Evolutionary conservation across 2,113 vertebrate species (phyloP).

Genomic region (Grammomys dolichurus): DNA sequence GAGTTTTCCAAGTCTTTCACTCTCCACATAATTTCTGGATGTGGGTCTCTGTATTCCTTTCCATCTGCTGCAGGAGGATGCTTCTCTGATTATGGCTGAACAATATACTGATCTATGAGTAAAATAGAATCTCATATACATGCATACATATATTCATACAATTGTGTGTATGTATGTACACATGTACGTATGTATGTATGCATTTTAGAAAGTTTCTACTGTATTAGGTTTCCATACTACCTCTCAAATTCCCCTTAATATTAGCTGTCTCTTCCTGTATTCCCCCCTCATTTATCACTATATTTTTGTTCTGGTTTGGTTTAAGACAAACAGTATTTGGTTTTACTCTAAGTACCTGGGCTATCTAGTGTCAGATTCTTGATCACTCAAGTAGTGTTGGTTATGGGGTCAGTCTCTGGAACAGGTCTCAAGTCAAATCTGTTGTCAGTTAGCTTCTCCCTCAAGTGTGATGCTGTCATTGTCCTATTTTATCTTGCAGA

Average conservation of each 20-base stretch:
- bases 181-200: too few species aligned
- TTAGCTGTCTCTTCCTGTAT: too few species aligned
- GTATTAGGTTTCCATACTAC: too few species aligned
- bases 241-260: too few species aligned
- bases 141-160: too few species aligned
- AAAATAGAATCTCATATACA: not conserved
- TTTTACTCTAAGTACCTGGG: not conserved
- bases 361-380: not conserved
- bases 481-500: not conserved
- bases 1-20: not conserved
- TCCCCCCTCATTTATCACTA: not conserved
- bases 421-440: not conserved
- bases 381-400: not conserved
- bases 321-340: not conserved
- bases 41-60: not conserved
- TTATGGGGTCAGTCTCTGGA: not conserved
- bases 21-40: not conserved
- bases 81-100: not conserved
- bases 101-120: not conserved
- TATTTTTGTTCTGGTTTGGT: not conserved
- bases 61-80: not conserved
- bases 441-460: not conserved
- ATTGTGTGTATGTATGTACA: too few species aligned
- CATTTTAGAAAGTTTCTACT: too few species aligned
- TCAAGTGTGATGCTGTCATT: not conserved